Conservation (phyloP, 2,888 invertebrate genomes). For the Conomelus anceps region DNA sequence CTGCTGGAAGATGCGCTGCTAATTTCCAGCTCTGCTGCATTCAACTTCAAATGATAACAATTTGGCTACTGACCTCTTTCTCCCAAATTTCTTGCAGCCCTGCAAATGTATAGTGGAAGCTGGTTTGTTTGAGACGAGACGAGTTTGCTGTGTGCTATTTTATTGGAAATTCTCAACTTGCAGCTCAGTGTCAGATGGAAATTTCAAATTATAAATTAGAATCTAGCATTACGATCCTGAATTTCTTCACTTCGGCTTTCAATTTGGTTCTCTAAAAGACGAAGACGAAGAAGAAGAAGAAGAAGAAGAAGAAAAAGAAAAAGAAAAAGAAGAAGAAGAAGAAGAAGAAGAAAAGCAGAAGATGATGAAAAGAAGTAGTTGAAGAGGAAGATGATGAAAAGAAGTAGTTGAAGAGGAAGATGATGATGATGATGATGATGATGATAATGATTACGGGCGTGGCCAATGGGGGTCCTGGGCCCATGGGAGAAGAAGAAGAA, state of each 20-base stretch:
- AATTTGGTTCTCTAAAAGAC: not conserved
- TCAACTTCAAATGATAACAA: not conserved
- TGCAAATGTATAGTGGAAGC: not conserved
- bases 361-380: not conserved
- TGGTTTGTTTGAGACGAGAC: not conserved
- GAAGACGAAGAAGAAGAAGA: not conserved
- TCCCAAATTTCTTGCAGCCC: not conserved
- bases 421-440: too few species aligned
- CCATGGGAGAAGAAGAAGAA: too few species aligned
- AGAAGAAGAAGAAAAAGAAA: not conserved
- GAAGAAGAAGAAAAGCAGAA: not conserved
- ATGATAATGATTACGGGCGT: too few species aligned
- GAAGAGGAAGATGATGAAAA: not conserved
- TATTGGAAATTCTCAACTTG: not conserved
- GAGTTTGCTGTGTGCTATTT: too few species aligned
- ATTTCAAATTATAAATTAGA: not conserved
- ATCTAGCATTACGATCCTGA: too few species aligned
- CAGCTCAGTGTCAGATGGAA: not conserved
- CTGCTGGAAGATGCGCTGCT: too few species aligned
- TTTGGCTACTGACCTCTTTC: not conserved
- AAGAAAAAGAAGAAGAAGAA: not conserved
- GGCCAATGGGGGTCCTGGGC: too few species aligned
- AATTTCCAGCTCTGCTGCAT: not conserved
- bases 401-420: not conserved
- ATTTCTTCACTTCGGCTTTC: too few species aligned